phyloP scores from a whole-genome alignment of 1,140 invertebrate genomes.

The Maniola jurtina region DNA sequence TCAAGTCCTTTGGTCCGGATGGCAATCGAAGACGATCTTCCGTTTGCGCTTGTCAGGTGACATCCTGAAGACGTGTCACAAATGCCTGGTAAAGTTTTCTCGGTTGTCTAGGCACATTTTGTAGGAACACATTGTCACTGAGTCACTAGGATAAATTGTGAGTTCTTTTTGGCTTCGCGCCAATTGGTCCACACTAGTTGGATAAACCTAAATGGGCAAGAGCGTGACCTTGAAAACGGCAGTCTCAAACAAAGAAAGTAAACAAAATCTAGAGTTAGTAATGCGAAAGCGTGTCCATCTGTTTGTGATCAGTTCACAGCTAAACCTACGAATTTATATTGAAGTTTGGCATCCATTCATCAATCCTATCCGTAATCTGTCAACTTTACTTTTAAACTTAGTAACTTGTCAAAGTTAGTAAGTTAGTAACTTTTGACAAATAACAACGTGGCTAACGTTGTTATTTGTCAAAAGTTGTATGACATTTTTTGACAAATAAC shows the following conservation, averaged over 20 bases:
- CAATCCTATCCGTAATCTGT: too few relatives aligned
- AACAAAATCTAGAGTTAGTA: neutral
- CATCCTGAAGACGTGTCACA: conserved; percentile 63
- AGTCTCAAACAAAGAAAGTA: conserved; percentile 25
- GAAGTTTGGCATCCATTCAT: too few relatives aligned
- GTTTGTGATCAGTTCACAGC: too few relatives aligned
- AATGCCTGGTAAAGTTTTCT: conserved; percentile 25
- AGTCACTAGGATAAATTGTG: conserved; percentile 40
- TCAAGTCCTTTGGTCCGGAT: conserved; percentile 47
- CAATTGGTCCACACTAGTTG: conserved; percentile 34
- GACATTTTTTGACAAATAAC: too few relatives aligned
- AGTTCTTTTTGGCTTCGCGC: conserved; percentile 39
- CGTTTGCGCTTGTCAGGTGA: conserved; percentile 68
- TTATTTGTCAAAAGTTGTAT: too few relatives aligned
- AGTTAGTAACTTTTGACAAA: too few relatives aligned
- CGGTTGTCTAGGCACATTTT: conserved; percentile 40
- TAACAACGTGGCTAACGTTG: too few relatives aligned
- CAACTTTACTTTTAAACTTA: too few relatives aligned
- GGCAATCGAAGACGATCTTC: conserved; percentile 42
- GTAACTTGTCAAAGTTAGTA: too few relatives aligned
- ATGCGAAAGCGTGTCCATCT: neutral
- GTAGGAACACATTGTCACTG: conserved; percentile 48
- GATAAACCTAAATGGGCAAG: conserved; percentile 29
- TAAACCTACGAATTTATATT: too few relatives aligned
- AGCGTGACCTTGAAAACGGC: conserved; percentile 22